Evolutionary conservation across 2,797 vertebrate species (phyloP), one percentile per base, ranked within the genome.

Genomic region (Hydrolagus colliei): DNA sequence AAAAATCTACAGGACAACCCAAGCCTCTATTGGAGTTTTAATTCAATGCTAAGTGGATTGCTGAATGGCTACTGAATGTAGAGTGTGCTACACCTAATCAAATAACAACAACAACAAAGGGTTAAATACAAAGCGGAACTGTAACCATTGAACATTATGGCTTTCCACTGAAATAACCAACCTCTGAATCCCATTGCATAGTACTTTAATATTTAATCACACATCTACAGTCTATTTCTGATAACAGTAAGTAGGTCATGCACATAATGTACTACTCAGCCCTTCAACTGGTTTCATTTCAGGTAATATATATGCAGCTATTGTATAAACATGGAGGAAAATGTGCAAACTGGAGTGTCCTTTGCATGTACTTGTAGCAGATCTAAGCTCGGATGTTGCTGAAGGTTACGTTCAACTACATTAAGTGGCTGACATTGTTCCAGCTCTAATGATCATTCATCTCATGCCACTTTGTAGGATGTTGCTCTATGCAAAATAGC

Each of bases 121-220:
- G 41, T 52, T 52, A 52, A 52, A 52, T 52, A 52, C 41, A 52
- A 52, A 52, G 41, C 41, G 1, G 41, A 52, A 52, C 41, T 52
- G 41, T 80, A 80, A 62, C 32, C 61, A 65, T 80, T 80, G 61
- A 65, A 65, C 13, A 65, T 65, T 62, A 11, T 78, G 76, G 52
- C 10, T 78, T 80, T 80, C 77, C 63, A 65, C 22, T 62, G 61
- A 79, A 27, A 12, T 59, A 61, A 22, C 73, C 11, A 79, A 63
- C 22, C 12, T 63, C 63, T n/a, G 9, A 65, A 80, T 62, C 61
- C 61, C 7, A 80, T 63, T 16, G 27, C 61, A 32, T 27, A 63
- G 41, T 65, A 80, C 10, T 65, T 80, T 80, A 65, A 78, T 65
- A 80, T 80, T 65, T 80, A 80, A 80, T 80, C 61, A 63, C 12